Percentiles rank a stretch among this genome's conserved stretches.
phyloP scores from a whole-genome alignment of 2,113 vertebrate species.

The Centropus unirufus region DNA sequence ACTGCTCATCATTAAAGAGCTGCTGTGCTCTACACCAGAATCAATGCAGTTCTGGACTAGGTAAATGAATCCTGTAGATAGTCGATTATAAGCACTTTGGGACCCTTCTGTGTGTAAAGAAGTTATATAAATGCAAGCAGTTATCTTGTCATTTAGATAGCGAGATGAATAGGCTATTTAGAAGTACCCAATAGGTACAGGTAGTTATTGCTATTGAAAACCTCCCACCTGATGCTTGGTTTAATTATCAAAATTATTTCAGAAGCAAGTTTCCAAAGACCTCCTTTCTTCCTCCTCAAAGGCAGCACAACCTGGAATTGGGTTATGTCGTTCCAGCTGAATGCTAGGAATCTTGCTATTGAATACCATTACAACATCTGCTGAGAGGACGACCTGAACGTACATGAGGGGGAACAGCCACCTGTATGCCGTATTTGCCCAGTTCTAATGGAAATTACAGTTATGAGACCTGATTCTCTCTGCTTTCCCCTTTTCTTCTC shows the following conservation, averaged over 20 bases:
- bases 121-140: background rate
- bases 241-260: slow-evolving; percentile 15
- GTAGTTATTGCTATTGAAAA: background rate
- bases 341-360: background rate
- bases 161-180: slow-evolving; percentile 8
- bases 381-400: background rate
- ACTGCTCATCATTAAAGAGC: background rate
- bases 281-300: background rate
- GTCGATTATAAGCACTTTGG: slow-evolving; percentile 39
- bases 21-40: background rate
- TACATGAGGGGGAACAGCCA: background rate
- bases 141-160: slow-evolving; percentile 17
- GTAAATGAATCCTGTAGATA: slow-evolving; percentile 53
- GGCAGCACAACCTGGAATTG: background rate
- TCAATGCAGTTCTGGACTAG: slow-evolving; percentile 13
- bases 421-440: fast-evolving
- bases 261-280: background rate
- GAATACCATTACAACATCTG: background rate
- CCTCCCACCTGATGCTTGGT: background rate
- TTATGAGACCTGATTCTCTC: background rate
- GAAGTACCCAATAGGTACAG: background rate
- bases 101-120: slow-evolving; percentile 13
- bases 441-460: background rate
- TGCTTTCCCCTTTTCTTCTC: background rate
- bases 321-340: background rate